Percentiles rank a stretch among this genome's conserved stretches.
phyloP scores from a whole-genome alignment of 2,888 invertebrate species.

The Himalopsyche tibetana region DNA sequence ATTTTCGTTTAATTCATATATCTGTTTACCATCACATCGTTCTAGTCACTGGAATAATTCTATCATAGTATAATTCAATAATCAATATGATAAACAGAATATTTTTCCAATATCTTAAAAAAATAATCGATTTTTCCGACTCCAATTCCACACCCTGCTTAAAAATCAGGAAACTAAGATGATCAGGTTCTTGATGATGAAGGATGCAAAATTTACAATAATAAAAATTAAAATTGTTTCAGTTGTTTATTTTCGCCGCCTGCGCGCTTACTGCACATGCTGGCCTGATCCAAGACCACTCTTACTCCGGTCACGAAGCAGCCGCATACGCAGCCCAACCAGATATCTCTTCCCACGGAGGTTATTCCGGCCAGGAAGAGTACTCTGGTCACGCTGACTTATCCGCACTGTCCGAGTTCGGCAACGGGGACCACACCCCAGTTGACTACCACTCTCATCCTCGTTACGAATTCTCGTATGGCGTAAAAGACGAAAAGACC shows the following conservation, averaged over 20 bases:
- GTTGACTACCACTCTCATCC: constrained; percentile 64
- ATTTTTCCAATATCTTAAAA: no score
- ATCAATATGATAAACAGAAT: no score
- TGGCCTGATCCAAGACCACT: constrained; percentile 47
- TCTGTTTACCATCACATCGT: no score
- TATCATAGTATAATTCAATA: no score
- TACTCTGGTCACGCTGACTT: constrained; percentile 44
- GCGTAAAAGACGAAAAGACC: constrained; percentile 64
- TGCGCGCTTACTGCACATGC: constrained; percentile 52
- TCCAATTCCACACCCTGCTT: no score
- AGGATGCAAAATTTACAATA: no score
- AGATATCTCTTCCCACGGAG: constrained; percentile 14
- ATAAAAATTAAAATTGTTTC: constrained; percentile 23
- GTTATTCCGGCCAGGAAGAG: constrained; percentile 52
- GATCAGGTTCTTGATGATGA: no score
- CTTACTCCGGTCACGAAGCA: constrained; percentile 45
- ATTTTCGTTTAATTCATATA: no score
- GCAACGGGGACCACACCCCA: constrained; percentile 62
- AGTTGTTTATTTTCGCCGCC: constrained; percentile 61
- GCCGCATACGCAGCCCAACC: constrained; percentile 9
- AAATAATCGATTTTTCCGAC: no score
- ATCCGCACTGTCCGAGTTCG: constrained; percentile 57
- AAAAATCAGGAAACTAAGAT: no score
- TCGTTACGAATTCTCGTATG: constrained; percentile 64
- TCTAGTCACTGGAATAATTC: no score